phyloP scores from a whole-genome alignment of 1,140 invertebrate genomes.

The Homarus americanus region DNA sequence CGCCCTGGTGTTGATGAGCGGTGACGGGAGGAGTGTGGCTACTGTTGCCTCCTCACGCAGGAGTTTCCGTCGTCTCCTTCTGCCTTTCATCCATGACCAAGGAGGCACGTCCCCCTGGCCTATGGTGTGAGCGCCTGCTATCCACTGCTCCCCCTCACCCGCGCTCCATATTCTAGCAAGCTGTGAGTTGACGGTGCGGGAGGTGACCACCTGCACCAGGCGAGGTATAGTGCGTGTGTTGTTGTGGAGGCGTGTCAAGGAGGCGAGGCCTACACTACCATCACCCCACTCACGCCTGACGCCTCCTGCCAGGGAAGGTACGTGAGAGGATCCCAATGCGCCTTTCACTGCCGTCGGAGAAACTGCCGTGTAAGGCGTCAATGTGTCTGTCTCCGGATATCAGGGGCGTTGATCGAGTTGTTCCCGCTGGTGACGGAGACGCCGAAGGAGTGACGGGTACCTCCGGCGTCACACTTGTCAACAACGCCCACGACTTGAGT shows the following conservation, averaged over 20 bases:
- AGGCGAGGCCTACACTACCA: too few species aligned
- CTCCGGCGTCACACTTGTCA: background rate
- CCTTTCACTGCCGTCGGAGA: background rate
- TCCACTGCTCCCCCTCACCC: slow-evolving; percentile 33
- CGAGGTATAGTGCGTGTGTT: too few species aligned
- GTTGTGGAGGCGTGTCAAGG: too few species aligned
- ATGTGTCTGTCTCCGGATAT: background rate
- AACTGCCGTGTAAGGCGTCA: background rate
- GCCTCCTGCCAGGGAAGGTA: background rate
- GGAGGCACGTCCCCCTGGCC: background rate
- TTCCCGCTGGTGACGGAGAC: background rate
- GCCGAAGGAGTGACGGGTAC: background rate
- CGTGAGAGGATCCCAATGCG: background rate
- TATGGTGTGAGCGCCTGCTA: background rate
- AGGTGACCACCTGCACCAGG: background rate
- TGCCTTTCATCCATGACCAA: slow-evolving; percentile 35
- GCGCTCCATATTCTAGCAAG: slow-evolving; percentile 52
- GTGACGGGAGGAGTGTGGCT: background rate
- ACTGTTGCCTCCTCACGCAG: background rate
- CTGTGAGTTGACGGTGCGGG: background rate
- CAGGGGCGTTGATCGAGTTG: background rate
- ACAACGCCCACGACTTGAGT: background rate
- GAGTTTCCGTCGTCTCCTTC: slow-evolving; percentile 29
- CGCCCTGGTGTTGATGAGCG: background rate
- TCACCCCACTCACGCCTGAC: background rate